A percentile compares a stretch with the other conserved stretches of the same genome.
phyloP scores from a whole-genome alignment of 1,140 invertebrate species.

The Globodera rostochiensis region DNA sequence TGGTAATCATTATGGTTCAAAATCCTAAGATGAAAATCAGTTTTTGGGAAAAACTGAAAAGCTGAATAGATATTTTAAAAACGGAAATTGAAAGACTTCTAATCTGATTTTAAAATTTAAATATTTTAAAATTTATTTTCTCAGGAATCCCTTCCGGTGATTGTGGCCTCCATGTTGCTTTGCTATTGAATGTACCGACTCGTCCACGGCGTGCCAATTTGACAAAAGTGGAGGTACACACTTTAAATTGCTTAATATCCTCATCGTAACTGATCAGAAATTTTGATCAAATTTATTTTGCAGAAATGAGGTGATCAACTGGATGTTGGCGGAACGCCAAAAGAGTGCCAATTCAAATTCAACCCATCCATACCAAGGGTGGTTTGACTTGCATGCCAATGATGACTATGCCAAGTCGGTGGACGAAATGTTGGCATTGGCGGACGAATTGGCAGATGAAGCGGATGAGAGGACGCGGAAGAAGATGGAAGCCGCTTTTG shows the following conservation, averaged over 20 bases:
- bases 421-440: background rate
- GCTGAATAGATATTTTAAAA: too few species aligned
- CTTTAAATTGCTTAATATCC: too few species aligned
- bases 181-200: conserved; percentile 4
- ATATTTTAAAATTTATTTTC: too few species aligned
- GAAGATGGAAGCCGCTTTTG: background rate
- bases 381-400: background rate
- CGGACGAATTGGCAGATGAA: background rate
- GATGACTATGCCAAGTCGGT: background rate
- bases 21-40: too few species aligned
- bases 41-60: too few species aligned
- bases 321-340: background rate
- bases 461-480: background rate
- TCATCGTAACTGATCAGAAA: too few species aligned
- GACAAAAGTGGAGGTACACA: too few species aligned
- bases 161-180: background rate
- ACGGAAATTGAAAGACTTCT: too few species aligned
- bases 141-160: background rate
- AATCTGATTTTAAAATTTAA: too few species aligned
- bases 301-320: background rate
- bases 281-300: too few species aligned
- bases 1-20: too few species aligned
- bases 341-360: background rate
- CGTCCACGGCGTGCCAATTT: too few species aligned
- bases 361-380: background rate